These are phyloP conservation scores for Sipha maydis DNA, from an alignment of 2,888 invertebrate species.

Conservation along the genomic window DNA sequence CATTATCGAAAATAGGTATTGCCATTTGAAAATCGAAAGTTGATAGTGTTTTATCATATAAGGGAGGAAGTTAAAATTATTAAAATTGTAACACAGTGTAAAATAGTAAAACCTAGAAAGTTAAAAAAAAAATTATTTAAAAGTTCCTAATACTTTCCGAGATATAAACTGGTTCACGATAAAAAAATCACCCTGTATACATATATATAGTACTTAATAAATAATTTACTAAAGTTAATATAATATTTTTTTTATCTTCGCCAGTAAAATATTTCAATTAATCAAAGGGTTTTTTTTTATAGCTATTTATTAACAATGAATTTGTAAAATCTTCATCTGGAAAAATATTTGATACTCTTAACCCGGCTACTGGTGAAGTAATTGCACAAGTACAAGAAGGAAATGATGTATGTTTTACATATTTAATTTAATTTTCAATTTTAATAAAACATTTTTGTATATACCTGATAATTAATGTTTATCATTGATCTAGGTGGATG, in stretches of 20 bases:
- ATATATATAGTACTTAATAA: no score
- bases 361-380: slow-evolving; percentile 83
- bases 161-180: no score
- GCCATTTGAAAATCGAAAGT: no score
- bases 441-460: background rate
- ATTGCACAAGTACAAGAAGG: slow-evolving; percentile 86
- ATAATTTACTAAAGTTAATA: background rate
- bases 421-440: slow-evolving; percentile 12
- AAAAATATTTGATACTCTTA: slow-evolving; percentile 85
- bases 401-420: slow-evolving; percentile 66
- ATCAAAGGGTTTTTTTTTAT: slow-evolving; percentile 63
- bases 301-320: slow-evolving; percentile 98
- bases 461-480: background rate
- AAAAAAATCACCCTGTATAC: no score
- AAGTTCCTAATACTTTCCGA: no score
- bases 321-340: slow-evolving; percentile 90
- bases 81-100: no score
- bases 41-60: no score
- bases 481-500: slow-evolving; percentile 73
- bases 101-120: no score
- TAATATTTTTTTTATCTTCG: no score
- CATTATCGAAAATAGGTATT: no score
- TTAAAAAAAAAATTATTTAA: no score
- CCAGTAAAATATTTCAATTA: background rate
- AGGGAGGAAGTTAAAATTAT: no score